Percentiles rank a stretch among this genome's conserved stretches.
phyloP scores from a whole-genome alignment of 2,113 vertebrate genomes.

The Pan paniscus region DNA sequence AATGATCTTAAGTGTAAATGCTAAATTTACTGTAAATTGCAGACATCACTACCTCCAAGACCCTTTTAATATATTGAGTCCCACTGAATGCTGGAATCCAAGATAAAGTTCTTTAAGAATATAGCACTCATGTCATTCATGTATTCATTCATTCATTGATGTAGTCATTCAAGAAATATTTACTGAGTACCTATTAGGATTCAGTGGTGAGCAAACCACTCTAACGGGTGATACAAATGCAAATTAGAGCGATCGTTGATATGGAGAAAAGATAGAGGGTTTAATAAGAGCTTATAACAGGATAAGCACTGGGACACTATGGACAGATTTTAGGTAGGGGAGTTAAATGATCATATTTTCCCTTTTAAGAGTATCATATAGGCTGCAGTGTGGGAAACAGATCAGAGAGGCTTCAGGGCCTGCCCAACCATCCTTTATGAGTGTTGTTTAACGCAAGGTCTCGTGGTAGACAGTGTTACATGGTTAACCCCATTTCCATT shows the following conservation, averaged over 20 bases:
- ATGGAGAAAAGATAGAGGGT: not conserved
- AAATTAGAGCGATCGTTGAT: not conserved
- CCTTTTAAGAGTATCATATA: not conserved
- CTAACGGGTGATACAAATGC: not conserved
- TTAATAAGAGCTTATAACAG: not conserved
- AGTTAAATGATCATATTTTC: not conserved
- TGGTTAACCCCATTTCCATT: not conserved
- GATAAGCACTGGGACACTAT: not conserved
- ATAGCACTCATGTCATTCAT: not conserved
- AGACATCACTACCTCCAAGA: not conserved
- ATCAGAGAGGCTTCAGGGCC: not conserved
- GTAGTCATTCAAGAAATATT: not conserved
- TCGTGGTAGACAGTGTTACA: not conserved
- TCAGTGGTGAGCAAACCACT: not conserved
- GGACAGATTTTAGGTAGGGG: not conserved
- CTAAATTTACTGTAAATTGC: not conserved
- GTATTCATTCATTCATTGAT: not conserved
- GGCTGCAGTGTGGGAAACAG: not conserved
- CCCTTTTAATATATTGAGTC: not conserved
- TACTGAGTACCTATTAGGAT: not conserved
- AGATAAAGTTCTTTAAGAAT: constrained; percentile 9
- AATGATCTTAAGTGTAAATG: not conserved
- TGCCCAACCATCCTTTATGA: not conserved
- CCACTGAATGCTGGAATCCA: not conserved
- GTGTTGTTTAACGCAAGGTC: not conserved